Evolutionary conservation across 2,888 invertebrate genomes (phyloP).

Genomic region (Leucoma salicis): DNA sequence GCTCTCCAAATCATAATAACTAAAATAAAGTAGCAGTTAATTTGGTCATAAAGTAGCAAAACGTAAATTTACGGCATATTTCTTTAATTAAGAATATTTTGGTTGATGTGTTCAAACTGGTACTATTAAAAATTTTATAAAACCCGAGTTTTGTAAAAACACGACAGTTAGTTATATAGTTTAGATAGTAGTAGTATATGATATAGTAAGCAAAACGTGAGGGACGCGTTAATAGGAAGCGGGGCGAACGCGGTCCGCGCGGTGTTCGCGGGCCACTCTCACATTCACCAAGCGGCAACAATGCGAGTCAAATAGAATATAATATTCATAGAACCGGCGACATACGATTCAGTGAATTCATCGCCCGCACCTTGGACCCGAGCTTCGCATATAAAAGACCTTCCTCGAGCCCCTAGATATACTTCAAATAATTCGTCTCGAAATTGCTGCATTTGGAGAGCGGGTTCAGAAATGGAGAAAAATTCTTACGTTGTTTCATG

Average conservation of each 20-base stretch:
- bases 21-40: too few species aligned
- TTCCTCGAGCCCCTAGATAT: slow-evolving; percentile 67
- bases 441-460: slow-evolving; percentile 69
- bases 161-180: too few species aligned
- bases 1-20: too few species aligned
- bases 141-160: too few species aligned
- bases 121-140: too few species aligned
- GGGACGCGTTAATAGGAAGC: slow-evolving; percentile 32
- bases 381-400: slow-evolving; percentile 76
- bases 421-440: slow-evolving; percentile 75
- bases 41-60: too few species aligned
- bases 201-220: slow-evolving; percentile 17
- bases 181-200: not conserved
- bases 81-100: too few species aligned
- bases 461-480: slow-evolving; percentile 57
- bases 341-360: slow-evolving; percentile 80
- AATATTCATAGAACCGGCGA: slow-evolving; percentile 79
- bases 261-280: slow-evolving; percentile 44
- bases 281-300: slow-evolving; percentile 70
- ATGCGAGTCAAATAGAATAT: slow-evolving; percentile 77
- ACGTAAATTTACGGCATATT: too few species aligned
- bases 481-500: slow-evolving; percentile 63
- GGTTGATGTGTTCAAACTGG: too few species aligned
- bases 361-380: slow-evolving; percentile 75
- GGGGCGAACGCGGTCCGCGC: slow-evolving; percentile 26